A percentile compares a stretch with the other conserved stretches of the same genome.
Evolutionary conservation across 1,140 invertebrate genomes (phyloP).

Genomic region (Muscidifurax raptorellus): DNA sequence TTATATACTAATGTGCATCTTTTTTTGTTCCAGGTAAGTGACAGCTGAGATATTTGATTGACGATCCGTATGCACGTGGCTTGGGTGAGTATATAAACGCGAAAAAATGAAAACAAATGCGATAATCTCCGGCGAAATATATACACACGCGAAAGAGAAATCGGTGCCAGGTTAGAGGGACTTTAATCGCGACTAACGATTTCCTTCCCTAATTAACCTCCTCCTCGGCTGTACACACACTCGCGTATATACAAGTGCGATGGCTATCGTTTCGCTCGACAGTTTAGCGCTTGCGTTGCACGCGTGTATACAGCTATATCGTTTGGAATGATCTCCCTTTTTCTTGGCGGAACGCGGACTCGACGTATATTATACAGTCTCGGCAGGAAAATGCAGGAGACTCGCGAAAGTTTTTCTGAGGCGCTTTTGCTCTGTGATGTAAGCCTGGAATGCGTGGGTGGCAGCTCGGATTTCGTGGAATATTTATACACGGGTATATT

Average conservation of each 20-base stretch:
- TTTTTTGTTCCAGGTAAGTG: not conserved
- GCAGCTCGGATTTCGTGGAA: too few species aligned
- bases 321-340: not conserved
- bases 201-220: constrained; percentile 42
- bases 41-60: not conserved
- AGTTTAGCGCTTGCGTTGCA: constrained; percentile 24
- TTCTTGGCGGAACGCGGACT: not conserved
- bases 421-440: not conserved
- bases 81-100: not conserved
- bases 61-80: not conserved
- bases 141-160: constrained; percentile 7
- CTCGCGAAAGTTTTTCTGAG: not conserved
- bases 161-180: not conserved
- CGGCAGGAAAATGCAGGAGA: not conserved
- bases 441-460: not conserved
- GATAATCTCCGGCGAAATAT: too few species aligned
- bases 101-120: too few species aligned
- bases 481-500: too few species aligned
- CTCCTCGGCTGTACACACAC: not conserved
- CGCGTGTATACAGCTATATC: constrained; percentile 16
- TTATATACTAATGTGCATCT: not conserved
- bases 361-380: not conserved
- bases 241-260: not conserved
- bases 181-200: constrained; percentile 46
- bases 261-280: constrained; percentile 17